phyloP scores from a whole-genome alignment of 2,113 vertebrate species.

The Siniperca chuatsi region DNA sequence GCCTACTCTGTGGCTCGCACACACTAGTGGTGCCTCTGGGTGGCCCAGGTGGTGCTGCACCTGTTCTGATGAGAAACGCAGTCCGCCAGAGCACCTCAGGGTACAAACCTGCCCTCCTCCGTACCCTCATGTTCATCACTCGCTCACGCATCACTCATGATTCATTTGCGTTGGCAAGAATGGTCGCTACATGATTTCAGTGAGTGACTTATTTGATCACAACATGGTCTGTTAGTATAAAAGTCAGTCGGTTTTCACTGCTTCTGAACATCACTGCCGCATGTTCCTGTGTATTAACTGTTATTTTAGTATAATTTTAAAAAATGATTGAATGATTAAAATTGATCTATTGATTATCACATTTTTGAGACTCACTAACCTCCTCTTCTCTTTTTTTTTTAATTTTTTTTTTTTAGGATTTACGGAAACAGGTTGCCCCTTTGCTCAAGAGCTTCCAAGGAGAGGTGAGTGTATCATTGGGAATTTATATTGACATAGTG shows the following conservation, averaged over 20 bases:
- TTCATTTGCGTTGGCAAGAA: constrained; percentile 45
- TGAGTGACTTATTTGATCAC: constrained; percentile 35
- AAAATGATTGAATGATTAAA: neutral
- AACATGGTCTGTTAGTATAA: neutral
- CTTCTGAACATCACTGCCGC: constrained; percentile 4
- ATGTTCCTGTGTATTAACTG: constrained; percentile 3
- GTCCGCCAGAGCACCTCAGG: constrained; percentile 67
- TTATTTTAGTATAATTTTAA: constrained; percentile 4
- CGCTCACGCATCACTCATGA: constrained; percentile 55
- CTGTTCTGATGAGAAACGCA: constrained; percentile 73
- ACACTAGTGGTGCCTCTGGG: constrained; percentile 74
- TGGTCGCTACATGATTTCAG: neutral
- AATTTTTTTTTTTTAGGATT: constrained; percentile 87
- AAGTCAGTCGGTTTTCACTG: constrained; percentile 5
- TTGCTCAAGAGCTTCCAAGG: constrained; percentile 99
- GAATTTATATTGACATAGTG: constrained; percentile 31
- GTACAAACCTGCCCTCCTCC: constrained; percentile 63
- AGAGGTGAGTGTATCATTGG: constrained; percentile 89
- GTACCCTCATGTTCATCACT: constrained; percentile 49
- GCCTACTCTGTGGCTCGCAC: constrained; percentile 52
- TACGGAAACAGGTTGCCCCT: constrained; percentile 98
- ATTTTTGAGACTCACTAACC: constrained; percentile 20
- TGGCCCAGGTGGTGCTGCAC: constrained; percentile 84
- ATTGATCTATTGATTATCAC: constrained; percentile 10
- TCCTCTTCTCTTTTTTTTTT: constrained; percentile 10